Base-by-base conservation (phyloP, 2,797 vertebrate species). In the Anniella stebbinsi region DNA sequence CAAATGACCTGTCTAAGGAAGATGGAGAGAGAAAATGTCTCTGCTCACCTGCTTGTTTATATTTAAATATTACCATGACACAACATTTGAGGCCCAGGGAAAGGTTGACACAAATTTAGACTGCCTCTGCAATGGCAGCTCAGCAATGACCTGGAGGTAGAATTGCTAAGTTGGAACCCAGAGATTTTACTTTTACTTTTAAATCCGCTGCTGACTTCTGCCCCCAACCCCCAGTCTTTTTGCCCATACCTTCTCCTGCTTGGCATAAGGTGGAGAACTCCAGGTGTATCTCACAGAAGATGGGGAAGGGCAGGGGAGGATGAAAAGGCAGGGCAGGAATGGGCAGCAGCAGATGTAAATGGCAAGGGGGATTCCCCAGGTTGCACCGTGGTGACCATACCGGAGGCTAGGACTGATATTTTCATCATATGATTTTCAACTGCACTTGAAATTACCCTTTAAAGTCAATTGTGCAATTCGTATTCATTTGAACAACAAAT, bases 351-450 rank as follows among this genome's bases (percentile, higher is more conserved):
- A 72, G 67, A 72, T 21, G 12, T 72, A 85, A 72, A 36, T 51
- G 28, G 7, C 60, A 60, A 60, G 11, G 17, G 12, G 11, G 21
- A 41, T 63, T 69, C 57, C 54, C 10, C 33, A 80, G 36, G 36
- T n/a, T 66, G 36, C 41, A 51, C 4, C 38, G 36, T 57, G n/a
- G 6, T 30, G n/a, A 45, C 3, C 41, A 23, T 54, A 28, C 70
- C 51, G 72, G 28, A 67, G 45, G 36, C 45, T n/a, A 36, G 63
- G 60, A 2, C 36, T 25, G 76, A 36, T 63, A 21, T 23, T 25
- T 87, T 72, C 77, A 41, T 63, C 60, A 45, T 63, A 76, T 77
- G 85, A 45, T 78, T 87, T 51, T 87, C 48, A 86, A 21, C 36
- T 67, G 67, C 60, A 67, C 60, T 2, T 25, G 25, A 67, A 75